Percentiles rank a stretch among this genome's conserved stretches.
These are phyloP conservation scores for Microcebus tavaratra DNA, from an alignment of 2,113 vertebrate species.

Conservation along the genomic window DNA sequence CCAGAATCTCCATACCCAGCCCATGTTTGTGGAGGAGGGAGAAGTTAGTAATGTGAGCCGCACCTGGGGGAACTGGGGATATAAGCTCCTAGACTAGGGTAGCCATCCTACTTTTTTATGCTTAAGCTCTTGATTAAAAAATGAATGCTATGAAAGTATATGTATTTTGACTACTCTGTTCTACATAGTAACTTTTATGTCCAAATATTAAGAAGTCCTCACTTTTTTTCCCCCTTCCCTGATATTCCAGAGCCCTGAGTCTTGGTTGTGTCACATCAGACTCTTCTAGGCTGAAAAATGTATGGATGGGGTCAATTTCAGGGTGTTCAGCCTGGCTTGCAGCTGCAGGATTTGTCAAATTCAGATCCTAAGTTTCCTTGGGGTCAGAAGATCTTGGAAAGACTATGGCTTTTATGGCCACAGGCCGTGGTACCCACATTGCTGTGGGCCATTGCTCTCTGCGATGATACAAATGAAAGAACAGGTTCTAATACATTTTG, in stretches of 20 bases:
- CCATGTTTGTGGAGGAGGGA: not conserved
- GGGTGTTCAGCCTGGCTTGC: not conserved
- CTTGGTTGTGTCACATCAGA: not conserved
- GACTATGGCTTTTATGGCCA: not conserved
- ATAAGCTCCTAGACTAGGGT: not conserved
- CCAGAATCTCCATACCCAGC: not conserved
- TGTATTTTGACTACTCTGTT: not conserved
- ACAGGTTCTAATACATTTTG: not conserved
- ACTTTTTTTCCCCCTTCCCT: not conserved
- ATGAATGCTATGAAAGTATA: not conserved
- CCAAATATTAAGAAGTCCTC: not conserved
- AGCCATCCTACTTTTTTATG: not conserved
- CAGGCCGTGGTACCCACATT: not conserved
- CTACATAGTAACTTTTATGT: not conserved
- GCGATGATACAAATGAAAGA: not conserved
- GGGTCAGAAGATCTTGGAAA: not conserved
- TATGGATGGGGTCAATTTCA: not conserved
- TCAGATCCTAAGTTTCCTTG: not conserved
- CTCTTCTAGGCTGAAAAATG: conserved; percentile 22
- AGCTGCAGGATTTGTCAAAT: conserved; percentile 33
- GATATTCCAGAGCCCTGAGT: not conserved
- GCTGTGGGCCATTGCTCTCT: not conserved
- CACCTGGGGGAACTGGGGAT: not conserved
- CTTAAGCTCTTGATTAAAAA: not conserved
- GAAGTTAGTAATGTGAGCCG: conserved; percentile 23